Evolutionary conservation across 1,140 invertebrate species (phyloP).

Genomic region (Trissolcus basalis): DNA sequence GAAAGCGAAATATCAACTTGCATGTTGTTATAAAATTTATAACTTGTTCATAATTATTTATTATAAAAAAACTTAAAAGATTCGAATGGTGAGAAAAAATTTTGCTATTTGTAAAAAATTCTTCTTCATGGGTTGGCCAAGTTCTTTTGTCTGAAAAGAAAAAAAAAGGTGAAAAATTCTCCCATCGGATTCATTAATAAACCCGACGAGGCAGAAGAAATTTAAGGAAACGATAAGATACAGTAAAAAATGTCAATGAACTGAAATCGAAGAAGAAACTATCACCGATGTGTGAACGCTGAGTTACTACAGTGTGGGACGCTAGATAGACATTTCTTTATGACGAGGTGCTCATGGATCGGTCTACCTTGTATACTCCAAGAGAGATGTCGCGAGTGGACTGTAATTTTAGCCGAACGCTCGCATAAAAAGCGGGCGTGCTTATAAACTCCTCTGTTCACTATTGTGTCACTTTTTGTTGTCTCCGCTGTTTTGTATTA

Average conservation of each 20-base stretch:
- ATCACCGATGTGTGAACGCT: constrained; percentile 25
- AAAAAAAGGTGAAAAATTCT: background rate
- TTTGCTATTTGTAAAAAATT: no score
- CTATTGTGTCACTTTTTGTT: background rate
- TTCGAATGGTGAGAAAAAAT: no score
- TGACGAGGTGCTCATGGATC: constrained; percentile 51
- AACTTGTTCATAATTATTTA: no score
- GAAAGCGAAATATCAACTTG: no score
- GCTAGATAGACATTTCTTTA: constrained; percentile 61
- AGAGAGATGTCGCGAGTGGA: constrained; percentile 20
- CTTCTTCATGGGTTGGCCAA: no score
- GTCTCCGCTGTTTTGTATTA: no score
- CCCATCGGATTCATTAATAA: no score
- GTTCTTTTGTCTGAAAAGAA: no score
- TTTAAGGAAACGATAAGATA: constrained; percentile 8
- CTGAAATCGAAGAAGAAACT: constrained; percentile 18
- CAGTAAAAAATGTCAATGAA: constrained; percentile 12
- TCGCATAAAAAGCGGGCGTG: background rate
- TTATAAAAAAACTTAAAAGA: no score
- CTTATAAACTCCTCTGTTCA: background rate
- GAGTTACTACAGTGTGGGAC: no score
- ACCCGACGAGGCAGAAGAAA: no score
- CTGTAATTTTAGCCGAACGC: constrained; percentile 23
- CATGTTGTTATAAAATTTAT: no score
- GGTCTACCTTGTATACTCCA: constrained; percentile 59